phyloP scores from a whole-genome alignment of 2,797 vertebrate species.

The Malacoraja senta region DNA sequence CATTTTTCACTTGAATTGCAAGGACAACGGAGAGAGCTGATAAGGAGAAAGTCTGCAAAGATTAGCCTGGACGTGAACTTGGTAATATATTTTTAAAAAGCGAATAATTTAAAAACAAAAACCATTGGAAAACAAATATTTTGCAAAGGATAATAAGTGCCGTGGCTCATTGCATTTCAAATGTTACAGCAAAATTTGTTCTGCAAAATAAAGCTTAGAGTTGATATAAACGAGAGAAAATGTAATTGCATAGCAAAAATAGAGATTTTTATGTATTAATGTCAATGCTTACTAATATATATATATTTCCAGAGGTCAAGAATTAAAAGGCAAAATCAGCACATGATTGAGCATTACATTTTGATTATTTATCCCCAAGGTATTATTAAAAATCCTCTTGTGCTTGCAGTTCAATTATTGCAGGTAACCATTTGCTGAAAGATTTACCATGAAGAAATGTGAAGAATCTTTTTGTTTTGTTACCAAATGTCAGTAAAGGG shows the following conservation, averaged over 20 bases:
- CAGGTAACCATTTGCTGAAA: slow-evolving; percentile 23
- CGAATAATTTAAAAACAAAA: not conserved
- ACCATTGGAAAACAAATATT: not conserved
- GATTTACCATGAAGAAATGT: slow-evolving; percentile 2
- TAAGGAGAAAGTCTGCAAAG: not conserved
- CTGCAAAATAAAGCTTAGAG: too few species aligned
- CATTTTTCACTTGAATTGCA: too few species aligned
- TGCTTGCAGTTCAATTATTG: not conserved
- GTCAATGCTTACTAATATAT: not conserved
- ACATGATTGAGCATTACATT: not conserved
- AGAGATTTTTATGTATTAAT: slow-evolving; percentile 4
- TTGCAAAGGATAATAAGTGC: not conserved
- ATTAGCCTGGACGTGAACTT: not conserved
- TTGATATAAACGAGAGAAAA: too few species aligned
- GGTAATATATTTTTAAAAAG: not conserved
- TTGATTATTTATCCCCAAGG: not conserved
- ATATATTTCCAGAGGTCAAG: not conserved
- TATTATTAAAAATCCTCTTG: not conserved
- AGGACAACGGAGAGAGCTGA: too few species aligned
- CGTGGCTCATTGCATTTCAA: too few species aligned
- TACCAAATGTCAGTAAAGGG: slow-evolving; percentile 7
- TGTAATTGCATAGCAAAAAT: not conserved
- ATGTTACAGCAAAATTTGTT: too few species aligned
- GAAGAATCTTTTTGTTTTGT: slow-evolving; percentile 24
- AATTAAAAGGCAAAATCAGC: not conserved